A percentile compares a stretch with the other conserved stretches of the same genome.
Evolutionary conservation across 2,113 vertebrate genomes (phyloP).

Genomic region (Rana temporaria): DNA sequence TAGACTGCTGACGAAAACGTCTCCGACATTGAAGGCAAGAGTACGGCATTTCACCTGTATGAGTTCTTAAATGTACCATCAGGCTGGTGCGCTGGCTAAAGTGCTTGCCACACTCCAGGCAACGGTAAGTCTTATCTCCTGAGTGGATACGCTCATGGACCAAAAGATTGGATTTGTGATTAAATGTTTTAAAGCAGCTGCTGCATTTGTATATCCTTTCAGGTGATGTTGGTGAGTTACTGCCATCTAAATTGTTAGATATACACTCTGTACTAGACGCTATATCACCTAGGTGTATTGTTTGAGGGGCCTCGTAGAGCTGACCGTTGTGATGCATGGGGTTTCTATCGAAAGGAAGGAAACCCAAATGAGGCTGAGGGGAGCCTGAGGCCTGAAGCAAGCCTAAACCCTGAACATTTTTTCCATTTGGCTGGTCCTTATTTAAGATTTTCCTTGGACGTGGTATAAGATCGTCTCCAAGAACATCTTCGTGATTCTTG

Average conservation of each 20-base stretch:
- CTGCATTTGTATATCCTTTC: constrained; percentile 43
- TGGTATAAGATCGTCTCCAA: constrained; percentile 15
- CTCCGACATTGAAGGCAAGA: constrained; percentile 51
- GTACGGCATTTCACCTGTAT: constrained; percentile 52
- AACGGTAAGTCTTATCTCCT: constrained; percentile 52
- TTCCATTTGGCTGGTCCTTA: constrained; percentile 23
- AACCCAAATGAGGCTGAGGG: constrained; percentile 3
- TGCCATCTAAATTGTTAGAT: background rate
- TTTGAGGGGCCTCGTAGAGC: constrained; percentile 35
- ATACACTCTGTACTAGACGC: constrained; percentile 15
- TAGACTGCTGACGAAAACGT: constrained; percentile 52
- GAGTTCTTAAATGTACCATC: constrained; percentile 53
- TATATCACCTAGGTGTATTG: constrained; percentile 30
- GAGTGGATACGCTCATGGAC: constrained; percentile 56
- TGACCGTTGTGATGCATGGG: constrained; percentile 40
- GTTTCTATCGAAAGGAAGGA: constrained; percentile 39
- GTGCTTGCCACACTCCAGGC: constrained; percentile 47
- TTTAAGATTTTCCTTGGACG: background rate
- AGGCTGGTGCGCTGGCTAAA: constrained; percentile 54
- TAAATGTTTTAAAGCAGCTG: constrained; percentile 54
- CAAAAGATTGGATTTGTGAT: constrained; percentile 51
- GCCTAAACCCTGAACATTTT: background rate
- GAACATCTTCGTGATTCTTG: constrained; percentile 40
- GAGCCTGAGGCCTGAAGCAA: background rate
- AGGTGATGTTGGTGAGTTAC: background rate